A percentile compares a stretch with the other conserved stretches of the same genome.
Conservation (phyloP, 2,888 invertebrate genomes). For the Polydrusus pterygomalis region DNA sequence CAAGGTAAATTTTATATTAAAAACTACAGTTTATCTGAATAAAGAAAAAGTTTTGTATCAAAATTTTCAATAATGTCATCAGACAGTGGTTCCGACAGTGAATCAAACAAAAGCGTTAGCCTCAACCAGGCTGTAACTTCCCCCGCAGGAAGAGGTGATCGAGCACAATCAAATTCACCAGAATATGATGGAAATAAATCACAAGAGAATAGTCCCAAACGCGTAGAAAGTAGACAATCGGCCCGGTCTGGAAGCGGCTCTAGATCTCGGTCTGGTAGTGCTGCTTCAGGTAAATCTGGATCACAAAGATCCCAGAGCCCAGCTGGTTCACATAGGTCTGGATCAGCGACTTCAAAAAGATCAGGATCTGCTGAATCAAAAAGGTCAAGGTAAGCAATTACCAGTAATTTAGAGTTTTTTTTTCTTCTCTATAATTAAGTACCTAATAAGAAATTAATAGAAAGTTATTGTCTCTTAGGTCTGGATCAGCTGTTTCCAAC, state of each 20-base stretch:
- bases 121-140: slow-evolving; percentile 71
- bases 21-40: too few species aligned
- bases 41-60: too few species aligned
- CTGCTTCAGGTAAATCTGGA: slow-evolving; percentile 54
- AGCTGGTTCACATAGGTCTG: slow-evolving; percentile 60
- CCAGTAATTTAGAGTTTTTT: neutral
- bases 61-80: slow-evolving; percentile 60
- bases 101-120: slow-evolving; percentile 72
- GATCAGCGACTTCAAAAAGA: slow-evolving; percentile 33
- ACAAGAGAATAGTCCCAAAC: slow-evolving; percentile 12
- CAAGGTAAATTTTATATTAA: too few species aligned
- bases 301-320: slow-evolving; percentile 63
- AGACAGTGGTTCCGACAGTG: slow-evolving; percentile 73
- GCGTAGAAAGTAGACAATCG: slow-evolving; percentile 25
- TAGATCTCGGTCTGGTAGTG: slow-evolving; percentile 52
- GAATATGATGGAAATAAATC: slow-evolving; percentile 26
- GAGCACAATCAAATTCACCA: slow-evolving; percentile 67
- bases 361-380: slow-evolving; percentile 44
- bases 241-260: slow-evolving; percentile 44
- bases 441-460: too few species aligned
- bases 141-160: slow-evolving; percentile 68
- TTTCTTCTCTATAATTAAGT: neutral
- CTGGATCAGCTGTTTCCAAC: slow-evolving; percentile 59
- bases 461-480: slow-evolving; percentile 33
- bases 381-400: slow-evolving; percentile 32